Evolutionary conservation across 2,888 invertebrate genomes (phyloP).

Genomic region (Zele albiditarsus): DNA sequence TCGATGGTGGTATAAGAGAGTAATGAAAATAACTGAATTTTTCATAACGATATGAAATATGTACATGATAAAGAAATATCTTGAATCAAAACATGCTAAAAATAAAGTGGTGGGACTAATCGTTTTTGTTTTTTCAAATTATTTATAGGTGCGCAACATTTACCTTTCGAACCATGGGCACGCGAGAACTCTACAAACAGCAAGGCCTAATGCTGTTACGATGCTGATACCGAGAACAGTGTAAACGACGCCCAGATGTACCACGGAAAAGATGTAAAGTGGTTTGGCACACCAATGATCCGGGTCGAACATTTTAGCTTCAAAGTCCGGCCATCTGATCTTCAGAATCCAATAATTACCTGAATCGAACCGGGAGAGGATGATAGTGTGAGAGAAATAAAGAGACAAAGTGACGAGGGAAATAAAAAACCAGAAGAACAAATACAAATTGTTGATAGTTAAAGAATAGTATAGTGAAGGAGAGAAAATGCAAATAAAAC

Average conservation of each 20-base stretch:
- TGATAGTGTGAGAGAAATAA: constrained; percentile 26
- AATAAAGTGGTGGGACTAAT: neutral
- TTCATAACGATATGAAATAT: too few species aligned
- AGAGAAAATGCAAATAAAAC: too few species aligned
- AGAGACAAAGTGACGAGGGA: neutral
- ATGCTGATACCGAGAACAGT: constrained; percentile 76
- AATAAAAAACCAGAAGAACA: neutral
- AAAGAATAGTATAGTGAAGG: too few species aligned
- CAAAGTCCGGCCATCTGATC: constrained; percentile 85
- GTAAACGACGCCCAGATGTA: constrained; percentile 83
- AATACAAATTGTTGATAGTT: too few species aligned
- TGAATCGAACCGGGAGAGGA: constrained; percentile 44
- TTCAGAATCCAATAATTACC: constrained; percentile 84
- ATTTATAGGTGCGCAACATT: constrained; percentile 35
- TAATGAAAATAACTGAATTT: too few species aligned
- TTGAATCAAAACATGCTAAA: neutral
- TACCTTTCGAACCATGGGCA: constrained; percentile 79
- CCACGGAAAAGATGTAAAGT: constrained; percentile 84
- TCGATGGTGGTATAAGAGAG: too few species aligned
- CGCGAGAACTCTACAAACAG: constrained; percentile 81
- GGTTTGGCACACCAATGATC: constrained; percentile 87
- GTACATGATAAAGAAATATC: too few species aligned
- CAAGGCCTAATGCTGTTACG: constrained; percentile 77
- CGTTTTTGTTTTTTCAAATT: neutral
- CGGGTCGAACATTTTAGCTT: constrained; percentile 82